phyloP scores from a whole-genome alignment of 2,113 vertebrate species.

The Myotis yumanensis region DNA sequence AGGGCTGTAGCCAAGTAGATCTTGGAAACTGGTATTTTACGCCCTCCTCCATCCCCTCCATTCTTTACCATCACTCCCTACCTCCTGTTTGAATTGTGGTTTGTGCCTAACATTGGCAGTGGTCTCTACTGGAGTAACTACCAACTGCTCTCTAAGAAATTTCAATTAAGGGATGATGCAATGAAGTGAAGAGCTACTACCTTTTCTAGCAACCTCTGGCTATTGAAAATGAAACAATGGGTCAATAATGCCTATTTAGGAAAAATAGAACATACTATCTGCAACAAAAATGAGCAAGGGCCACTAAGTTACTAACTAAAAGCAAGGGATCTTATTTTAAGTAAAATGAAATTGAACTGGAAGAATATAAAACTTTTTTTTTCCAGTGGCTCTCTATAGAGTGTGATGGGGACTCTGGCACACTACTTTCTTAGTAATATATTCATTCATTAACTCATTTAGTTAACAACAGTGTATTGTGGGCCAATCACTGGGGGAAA shows the following conservation, averaged over 20 bases:
- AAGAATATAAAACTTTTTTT: background rate
- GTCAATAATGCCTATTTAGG: background rate
- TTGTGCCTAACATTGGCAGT: background rate
- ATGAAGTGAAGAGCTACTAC: background rate
- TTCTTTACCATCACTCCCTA: background rate
- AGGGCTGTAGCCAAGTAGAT: background rate
- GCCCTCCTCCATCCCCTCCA: accelerated
- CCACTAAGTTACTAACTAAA: background rate
- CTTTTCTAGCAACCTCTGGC: background rate
- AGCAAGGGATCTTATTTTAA: background rate
- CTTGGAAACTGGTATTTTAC: background rate
- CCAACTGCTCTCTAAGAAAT: background rate
- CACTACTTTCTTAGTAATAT: background rate
- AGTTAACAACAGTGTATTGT: background rate
- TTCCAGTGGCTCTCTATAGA: background rate
- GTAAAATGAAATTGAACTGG: background rate
- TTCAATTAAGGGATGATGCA: background rate
- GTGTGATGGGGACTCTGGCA: background rate
- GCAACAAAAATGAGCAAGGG: background rate
- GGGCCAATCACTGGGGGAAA: background rate
- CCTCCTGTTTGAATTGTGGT: background rate
- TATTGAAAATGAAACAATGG: background rate
- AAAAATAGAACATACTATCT: background rate
- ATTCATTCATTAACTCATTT: background rate
- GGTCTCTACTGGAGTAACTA: background rate